Base-by-base conservation (phyloP, 2,113 vertebrate species). In the Rhinolophus sinicus region DNA sequence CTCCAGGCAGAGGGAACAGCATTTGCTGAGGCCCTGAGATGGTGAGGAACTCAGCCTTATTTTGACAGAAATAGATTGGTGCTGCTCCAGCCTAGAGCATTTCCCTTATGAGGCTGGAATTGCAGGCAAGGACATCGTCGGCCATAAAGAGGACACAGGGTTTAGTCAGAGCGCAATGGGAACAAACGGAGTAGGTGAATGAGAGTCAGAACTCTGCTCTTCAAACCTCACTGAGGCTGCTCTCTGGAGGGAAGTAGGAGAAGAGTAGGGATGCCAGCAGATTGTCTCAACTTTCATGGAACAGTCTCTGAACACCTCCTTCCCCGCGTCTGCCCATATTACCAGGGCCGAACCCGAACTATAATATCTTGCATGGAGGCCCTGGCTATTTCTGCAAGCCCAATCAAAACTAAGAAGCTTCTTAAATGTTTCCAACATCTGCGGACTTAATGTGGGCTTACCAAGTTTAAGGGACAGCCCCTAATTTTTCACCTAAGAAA, bases 131-230 rank as follows among this genome's bases (percentile, higher is more conserved):
- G 13, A 80, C 3, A 3, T 26, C 9, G 12, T 10, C 1, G 3
- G 56, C 15, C 56, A 19, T 8, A 6, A 0, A 0, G 72, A 72
- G 5, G 9, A 80, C 3, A 3, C 2, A 2, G 26, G 21, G 9
- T 8, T 62, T 19, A 28, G 50, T 62, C 62, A 21, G n/a, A 69
- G 77, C 10, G 10, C n/a, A 21, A 3, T 0, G 33, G 28, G 52
- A 35, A 14, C 22, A 38, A 0, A 5, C 2, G 2, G 19, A 22
- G 44, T 11, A 13, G 77, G 11, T 26, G 21, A 19, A 33, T 4
- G 7, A 35, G 3, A 33, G 33, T 24, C 8, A 12, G 58, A 5
- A 7, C 40, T 70, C 60, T 35, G 33, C 24, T 58, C 12, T 52
- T 6, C 72, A 21, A 3, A 1, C 33, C 16, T 24, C 30, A 1